A percentile compares a stretch with the other conserved stretches of the same genome.
Evolutionary conservation across 2,888 invertebrate genomes (phyloP).

Genomic region (Coelogynopora nodosa): DNA sequence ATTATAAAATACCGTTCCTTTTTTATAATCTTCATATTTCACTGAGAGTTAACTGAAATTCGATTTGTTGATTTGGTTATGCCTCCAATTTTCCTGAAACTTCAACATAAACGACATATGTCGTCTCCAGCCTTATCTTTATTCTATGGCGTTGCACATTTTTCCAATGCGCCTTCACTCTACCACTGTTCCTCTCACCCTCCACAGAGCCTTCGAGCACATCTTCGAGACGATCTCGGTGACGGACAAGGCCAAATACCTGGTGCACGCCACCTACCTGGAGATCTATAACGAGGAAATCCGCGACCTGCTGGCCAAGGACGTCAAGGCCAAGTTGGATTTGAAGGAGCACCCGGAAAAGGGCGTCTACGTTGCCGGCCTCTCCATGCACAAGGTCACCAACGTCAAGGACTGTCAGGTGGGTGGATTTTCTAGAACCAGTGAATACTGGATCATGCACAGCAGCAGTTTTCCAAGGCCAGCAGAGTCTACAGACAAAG

Average conservation of each 20-base stretch:
- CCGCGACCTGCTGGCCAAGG: slow-evolving; percentile 68
- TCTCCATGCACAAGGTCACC: slow-evolving; percentile 71
- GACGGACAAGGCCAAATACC: slow-evolving; percentile 69
- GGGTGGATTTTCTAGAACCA: not conserved
- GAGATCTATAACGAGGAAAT: slow-evolving; percentile 82
- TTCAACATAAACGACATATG: no score
- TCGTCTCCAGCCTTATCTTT: no score
- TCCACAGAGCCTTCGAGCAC: slow-evolving; percentile 73
- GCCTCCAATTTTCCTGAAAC: no score
- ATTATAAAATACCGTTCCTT: no score
- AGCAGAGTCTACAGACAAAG: no score
- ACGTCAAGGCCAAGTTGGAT: slow-evolving; percentile 67
- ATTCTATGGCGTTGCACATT: no score
- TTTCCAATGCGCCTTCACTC: no score
- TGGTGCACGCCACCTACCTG: slow-evolving; percentile 74
- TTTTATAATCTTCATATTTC: no score
- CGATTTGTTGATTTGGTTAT: not conserved
- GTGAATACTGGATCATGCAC: no score
- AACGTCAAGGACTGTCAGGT: slow-evolving; percentile 46
- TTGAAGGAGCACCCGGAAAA: slow-evolving; percentile 69
- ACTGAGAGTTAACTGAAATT: not conserved
- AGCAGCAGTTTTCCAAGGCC: no score
- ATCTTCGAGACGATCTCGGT: slow-evolving; percentile 70
- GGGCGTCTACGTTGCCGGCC: slow-evolving; percentile 69
- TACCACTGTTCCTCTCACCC: not conserved